A percentile compares a stretch with the other conserved stretches of the same genome.
phyloP scores from a whole-genome alignment of 2,113 vertebrate species.

The Triplophysa dalaica region DNA sequence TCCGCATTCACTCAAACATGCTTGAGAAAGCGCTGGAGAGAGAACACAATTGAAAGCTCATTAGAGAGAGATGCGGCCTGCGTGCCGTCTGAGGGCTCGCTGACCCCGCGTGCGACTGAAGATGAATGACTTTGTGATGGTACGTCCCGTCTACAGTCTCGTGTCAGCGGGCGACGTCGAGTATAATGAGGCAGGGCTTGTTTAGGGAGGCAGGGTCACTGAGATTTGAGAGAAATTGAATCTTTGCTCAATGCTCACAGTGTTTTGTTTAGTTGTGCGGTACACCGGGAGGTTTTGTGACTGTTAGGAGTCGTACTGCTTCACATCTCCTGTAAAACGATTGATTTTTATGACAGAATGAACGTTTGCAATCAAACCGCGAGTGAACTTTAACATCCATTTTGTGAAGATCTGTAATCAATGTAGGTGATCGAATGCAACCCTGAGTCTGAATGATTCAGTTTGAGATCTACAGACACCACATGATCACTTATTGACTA shows the following conservation, averaged over 20 bases:
- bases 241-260: neutral
- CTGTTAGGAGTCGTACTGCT: neutral
- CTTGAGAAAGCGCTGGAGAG: neutral
- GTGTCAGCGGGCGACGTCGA: neutral
- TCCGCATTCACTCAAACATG: neutral
- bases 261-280: neutral
- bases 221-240: neutral
- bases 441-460: too few species aligned
- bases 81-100: neutral
- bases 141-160: neutral
- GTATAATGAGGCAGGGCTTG: neutral
- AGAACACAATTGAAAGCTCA: neutral
- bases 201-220: neutral
- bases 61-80: neutral
- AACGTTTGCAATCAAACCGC: neutral
- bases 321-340: neutral
- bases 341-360: constrained; percentile 20
- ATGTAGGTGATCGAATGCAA: neutral
- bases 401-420: neutral
- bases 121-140: neutral
- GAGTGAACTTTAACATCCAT: neutral
- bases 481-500: too few species aligned
- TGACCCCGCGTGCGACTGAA: neutral
- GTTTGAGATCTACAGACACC: too few species aligned
- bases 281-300: neutral